These are phyloP conservation scores for Ophthalmolycus amberensis DNA, from an alignment of 2,113 vertebrate genomes.

Conservation along the genomic window DNA sequence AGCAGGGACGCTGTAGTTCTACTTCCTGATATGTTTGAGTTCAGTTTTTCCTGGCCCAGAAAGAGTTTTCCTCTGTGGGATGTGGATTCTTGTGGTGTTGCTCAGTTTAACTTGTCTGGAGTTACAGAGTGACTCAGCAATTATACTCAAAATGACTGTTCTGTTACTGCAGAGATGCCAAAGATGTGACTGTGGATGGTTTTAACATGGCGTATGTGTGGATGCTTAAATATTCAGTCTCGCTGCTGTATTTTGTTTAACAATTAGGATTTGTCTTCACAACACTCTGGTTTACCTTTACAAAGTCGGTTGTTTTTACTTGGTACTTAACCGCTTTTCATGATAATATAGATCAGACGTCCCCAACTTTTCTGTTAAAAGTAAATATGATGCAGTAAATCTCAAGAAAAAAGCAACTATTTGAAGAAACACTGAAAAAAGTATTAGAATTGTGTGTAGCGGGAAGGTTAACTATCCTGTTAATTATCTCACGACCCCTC, in stretches of 20 bases:
- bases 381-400: not conserved
- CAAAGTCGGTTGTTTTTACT: not conserved
- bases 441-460: not conserved
- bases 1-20: slow-evolving; percentile 27
- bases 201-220: slow-evolving; percentile 1
- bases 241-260: slow-evolving; percentile 50
- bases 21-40: slow-evolving; percentile 46
- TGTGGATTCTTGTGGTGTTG: slow-evolving; percentile 64
- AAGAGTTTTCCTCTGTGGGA: slow-evolving; percentile 49
- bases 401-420: not conserved
- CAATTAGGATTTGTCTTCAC: not conserved
- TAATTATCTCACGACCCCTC: too few relatives aligned
- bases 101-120: slow-evolving; percentile 38
- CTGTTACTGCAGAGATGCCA: slow-evolving; percentile 34
- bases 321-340: not conserved
- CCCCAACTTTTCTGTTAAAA: not conserved
- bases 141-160: slow-evolving; percentile 18
- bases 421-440: not conserved
- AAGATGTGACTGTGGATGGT: slow-evolving; percentile 37
- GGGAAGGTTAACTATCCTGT: not conserved
- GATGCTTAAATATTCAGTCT: slow-evolving; percentile 16
- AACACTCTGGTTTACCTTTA: not conserved
- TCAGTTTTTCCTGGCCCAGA: slow-evolving; percentile 64
- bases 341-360: not conserved
- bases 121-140: slow-evolving; percentile 28